Evolutionary conservation across 2,888 invertebrate genomes (phyloP).

Genomic region (Panopea generosa): DNA sequence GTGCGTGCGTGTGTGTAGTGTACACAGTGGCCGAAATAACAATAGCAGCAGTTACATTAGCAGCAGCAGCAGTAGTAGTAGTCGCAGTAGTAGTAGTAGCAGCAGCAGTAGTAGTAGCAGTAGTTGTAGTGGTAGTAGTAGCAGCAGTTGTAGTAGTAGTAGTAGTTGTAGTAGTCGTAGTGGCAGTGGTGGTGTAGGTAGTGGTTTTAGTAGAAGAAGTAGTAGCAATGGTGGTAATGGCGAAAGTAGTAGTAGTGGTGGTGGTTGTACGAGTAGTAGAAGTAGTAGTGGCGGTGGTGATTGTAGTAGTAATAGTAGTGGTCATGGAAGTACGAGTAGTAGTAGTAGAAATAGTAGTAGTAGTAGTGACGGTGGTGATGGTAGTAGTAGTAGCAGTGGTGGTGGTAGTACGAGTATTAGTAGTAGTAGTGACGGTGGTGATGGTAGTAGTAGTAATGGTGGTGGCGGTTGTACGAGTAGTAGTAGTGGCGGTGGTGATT

Average conservation of each 20-base stretch:
- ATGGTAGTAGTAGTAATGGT: conserved; percentile 11
- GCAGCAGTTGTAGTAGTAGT: too few species aligned
- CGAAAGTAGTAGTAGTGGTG: conserved; percentile 4
- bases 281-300: conserved; percentile 8
- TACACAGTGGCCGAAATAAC: too few species aligned
- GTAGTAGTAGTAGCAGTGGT: conserved; percentile 11
- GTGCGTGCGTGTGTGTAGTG: too few species aligned
- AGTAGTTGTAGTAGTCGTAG: too few species aligned
- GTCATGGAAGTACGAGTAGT: conserved; percentile 3
- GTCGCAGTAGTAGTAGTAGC: too few species aligned
- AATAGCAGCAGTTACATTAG: too few species aligned
- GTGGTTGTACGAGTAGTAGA: conserved; percentile 3
- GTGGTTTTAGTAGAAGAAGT: not conserved
- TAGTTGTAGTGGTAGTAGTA: too few species aligned
- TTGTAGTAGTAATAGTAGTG: conserved; percentile 9
- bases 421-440: conserved; percentile 1
- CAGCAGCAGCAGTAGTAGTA: too few species aligned
- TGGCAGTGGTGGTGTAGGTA: too few species aligned
- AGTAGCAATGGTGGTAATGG: conserved; percentile 11
- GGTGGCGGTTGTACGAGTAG: conserved; percentile 4
- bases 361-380: conserved; percentile 4
- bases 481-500: conserved; percentile 8
- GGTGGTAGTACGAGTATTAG: conserved; percentile 8
- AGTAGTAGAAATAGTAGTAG: conserved; percentile 13
- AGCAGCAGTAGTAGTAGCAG: too few species aligned